Evolutionary conservation across 2,113 vertebrate genomes (phyloP).

Genomic region (Sterna hirundo): DNA sequence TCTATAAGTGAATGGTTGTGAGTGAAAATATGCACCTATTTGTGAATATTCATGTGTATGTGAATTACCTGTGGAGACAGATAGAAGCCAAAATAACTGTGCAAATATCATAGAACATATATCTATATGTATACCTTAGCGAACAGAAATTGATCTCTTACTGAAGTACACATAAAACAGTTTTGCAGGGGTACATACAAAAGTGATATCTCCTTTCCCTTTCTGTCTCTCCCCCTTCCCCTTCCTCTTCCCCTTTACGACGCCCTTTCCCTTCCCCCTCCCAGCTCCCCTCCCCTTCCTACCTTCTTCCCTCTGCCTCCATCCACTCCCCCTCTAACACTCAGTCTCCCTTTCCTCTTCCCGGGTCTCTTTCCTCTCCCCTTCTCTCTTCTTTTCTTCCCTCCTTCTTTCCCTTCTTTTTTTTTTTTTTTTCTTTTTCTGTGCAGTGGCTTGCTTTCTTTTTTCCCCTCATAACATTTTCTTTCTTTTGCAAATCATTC

Average conservation of each 20-base stretch:
- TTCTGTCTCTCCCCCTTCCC: background rate
- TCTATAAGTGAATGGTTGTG: background rate
- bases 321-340: background rate
- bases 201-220: background rate
- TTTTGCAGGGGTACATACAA: background rate
- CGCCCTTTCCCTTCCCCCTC: background rate
- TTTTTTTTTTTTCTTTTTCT: background rate
- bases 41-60: background rate
- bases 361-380: rapidly evolving
- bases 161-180: background rate
- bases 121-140: background rate
- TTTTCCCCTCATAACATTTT: background rate
- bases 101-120: background rate
- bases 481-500: constrained; percentile 6
- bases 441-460: background rate
- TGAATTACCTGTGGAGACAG: background rate
- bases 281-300: too few relatives aligned
- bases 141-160: constrained; percentile 14
- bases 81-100: background rate
- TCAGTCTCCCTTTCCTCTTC: background rate
- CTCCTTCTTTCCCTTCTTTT: background rate
- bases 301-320: background rate
- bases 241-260: background rate
- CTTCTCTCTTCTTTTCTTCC: background rate
- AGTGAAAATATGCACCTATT: background rate